Evolutionary conservation across 2,113 vertebrate genomes (phyloP).

Genomic region (Struthio camelus): DNA sequence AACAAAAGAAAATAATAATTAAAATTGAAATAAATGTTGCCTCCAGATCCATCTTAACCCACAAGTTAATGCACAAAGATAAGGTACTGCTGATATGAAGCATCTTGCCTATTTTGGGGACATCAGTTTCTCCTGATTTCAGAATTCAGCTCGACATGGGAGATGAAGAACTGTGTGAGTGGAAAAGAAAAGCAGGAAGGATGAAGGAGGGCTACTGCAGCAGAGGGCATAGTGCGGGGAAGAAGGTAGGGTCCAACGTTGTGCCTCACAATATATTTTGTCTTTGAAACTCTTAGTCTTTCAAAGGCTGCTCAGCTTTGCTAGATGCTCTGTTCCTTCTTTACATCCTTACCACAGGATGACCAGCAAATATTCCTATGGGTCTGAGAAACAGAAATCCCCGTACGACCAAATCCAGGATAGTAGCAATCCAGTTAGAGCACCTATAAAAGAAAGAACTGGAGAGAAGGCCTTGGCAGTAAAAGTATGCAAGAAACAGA

Average conservation of each 20-base stretch:
- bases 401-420: background rate
- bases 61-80: background rate
- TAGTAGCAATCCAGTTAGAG: background rate
- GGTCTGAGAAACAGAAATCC: background rate
- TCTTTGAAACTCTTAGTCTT: background rate
- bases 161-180: background rate
- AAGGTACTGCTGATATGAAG: background rate
- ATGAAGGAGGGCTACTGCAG: background rate
- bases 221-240: background rate
- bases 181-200: background rate
- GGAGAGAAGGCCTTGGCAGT: background rate
- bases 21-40: background rate
- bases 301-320: background rate
- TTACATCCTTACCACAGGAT: background rate
- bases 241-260: background rate
- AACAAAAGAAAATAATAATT: background rate
- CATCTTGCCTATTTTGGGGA: background rate
- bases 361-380: background rate
- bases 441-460: background rate
- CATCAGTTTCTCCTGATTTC: background rate
- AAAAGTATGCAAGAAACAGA: background rate
- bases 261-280: background rate
- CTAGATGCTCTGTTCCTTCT: background rate
- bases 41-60: background rate
- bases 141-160: background rate